Base-by-base conservation (phyloP, 2,113 vertebrate species). In the Pollimyrus isidori region DNA sequence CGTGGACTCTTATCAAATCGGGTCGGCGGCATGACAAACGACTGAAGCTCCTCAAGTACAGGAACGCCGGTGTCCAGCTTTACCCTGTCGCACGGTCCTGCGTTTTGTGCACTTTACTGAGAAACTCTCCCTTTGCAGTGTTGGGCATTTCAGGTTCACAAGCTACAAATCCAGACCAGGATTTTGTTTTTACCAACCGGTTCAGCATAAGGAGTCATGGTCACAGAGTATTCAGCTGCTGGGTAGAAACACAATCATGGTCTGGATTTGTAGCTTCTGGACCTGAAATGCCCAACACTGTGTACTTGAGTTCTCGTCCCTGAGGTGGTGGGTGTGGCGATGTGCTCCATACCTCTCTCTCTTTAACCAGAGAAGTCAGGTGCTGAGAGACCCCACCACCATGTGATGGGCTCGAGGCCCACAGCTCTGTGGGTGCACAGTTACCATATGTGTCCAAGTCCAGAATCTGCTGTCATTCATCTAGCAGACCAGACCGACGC, bases 321-420 rank as follows among this genome's bases (percentile, higher is more conserved):
- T 53, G 52, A 53, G 52, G 52, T 19, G 52, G 19, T 56, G 52
- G 52, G 52, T 56, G 17, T 21, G 52, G 17, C 52, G 1, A 21
- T 56, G 52, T 56, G 52, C 17, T 1, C 52, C 52, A 21, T 21
- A 56, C 52, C 19, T 6, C 52, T 56, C 52, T 56, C 52, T 56
- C 52, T 56, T 4, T 21, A 56, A 21, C 4, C 52, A 56, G 52
- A 56, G 52, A 17, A 96, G 94, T 92, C 93, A 89, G 92, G 94
- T 95, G 95, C 93, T 91, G 92, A 92, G 76, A 91, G 91, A 90
- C 91, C 69, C 93, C 92, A 94, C 94, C 94, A 94, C 89, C 42
- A 53, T 53, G 52, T 83, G 89, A 92, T 92, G 91, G 93, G 95
- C 94, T 92, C 9, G n/a, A 65, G n/a, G 62, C n/a, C 9, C 91